Conservation (phyloP, 2,797 vertebrate species). For the Vultur gryphus region DNA sequence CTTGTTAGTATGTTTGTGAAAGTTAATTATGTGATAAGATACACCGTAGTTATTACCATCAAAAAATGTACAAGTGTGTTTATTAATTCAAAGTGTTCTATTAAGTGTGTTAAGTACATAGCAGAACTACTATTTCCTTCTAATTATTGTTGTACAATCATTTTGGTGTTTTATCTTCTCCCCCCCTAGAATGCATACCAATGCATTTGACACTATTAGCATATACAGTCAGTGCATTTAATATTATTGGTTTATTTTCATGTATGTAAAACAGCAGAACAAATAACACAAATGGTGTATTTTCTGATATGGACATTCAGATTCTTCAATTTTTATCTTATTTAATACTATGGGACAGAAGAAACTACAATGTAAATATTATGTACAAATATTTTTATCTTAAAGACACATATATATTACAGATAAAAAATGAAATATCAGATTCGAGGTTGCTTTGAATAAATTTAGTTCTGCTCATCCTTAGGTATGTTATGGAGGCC, state of each 20-base stretch:
- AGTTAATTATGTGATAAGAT: slow-evolving; percentile 89
- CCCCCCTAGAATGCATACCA: background rate
- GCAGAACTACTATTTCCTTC: slow-evolving; percentile 71
- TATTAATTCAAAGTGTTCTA: slow-evolving; percentile 81
- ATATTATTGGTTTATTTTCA: background rate
- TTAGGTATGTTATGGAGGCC: background rate
- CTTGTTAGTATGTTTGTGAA: slow-evolving; percentile 79
- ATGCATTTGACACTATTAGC: background rate
- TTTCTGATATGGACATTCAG: background rate
- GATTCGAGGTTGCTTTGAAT: background rate
- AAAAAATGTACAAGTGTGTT: slow-evolving; percentile 77
- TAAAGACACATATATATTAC: background rate
- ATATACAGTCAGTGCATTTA: background rate
- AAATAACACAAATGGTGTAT: background rate
- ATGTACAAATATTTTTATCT: background rate
- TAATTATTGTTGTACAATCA: slow-evolving; percentile 31
- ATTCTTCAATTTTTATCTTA: background rate
- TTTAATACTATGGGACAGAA: background rate
- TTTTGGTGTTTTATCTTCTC: background rate
- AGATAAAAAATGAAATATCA: background rate
- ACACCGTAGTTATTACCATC: slow-evolving; percentile 76
- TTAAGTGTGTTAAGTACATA: slow-evolving; percentile 72
- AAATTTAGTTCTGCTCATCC: background rate
- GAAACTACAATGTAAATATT: background rate
- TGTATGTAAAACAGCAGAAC: background rate